Evolutionary conservation across 2,113 vertebrate genomes (phyloP), one percentile per base, ranked within the genome.

Genomic region (Tychaedon coryphoeus): DNA sequence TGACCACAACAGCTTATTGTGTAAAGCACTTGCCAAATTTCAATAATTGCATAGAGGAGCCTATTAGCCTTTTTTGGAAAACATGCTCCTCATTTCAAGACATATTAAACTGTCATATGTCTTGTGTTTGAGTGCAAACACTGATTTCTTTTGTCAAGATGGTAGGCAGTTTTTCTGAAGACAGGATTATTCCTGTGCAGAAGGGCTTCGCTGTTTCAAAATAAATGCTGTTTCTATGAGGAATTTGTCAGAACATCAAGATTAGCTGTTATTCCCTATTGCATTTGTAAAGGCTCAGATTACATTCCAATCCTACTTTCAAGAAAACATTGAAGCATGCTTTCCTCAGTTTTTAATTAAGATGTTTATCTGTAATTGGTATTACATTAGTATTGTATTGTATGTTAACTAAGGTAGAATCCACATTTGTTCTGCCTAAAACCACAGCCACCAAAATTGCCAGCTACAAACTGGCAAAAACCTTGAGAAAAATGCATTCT

Each of bases 311-410:
- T 51, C 67, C 77, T 83, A 56, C 92, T 93, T 96, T 88, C 82
- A 80, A 95, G 82, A 88, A 96, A 97, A 88, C 84, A 95, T 65
- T 20, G 31, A 77, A 80, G 64, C 82, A 40, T 18, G 78, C 82
- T 97, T 97, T 96, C 90, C 77, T 70, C 93, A 67, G 88, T 73
- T 97, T 94, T 96, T 95, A 95, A 94, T 97, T 96, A 93, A 97
- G 95, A 96, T 88, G 43, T 61, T 93, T 96, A 97, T 97, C 95
- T 96, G 19, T 83, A 95, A 91, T 88, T 88, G 67, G 72, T 73
- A 77, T 86, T 76, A 79, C 54, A 92, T 90, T 96, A 88, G 47
- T 88, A 60, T 47, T 43, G 58, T 66, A 77, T 67, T 91, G 22
- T 92, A 57, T 2, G 10, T 58, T 83, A 92, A 95, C 78, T 64